Percentiles rank a stretch among this genome's conserved stretches.
These are phyloP conservation scores for Chouioia cunea DNA, from an alignment of 2,888 invertebrate genomes.

Conservation along the genomic window DNA sequence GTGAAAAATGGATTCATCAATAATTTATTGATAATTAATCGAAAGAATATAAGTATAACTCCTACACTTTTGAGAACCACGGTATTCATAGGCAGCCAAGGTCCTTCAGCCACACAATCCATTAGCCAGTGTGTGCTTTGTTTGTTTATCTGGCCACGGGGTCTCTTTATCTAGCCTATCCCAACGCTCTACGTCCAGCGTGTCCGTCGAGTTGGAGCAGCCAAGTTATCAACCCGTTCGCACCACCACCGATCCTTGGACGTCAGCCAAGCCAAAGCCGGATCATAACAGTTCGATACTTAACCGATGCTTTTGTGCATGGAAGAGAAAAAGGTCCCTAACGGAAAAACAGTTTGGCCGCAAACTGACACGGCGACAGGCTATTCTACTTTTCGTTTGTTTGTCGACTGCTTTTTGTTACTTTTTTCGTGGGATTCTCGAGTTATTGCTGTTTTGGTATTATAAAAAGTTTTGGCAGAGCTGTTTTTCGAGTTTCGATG, in stretches of 20 bases:
- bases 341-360: background rate
- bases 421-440: no score
- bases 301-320: conserved; percentile 34
- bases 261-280: conserved; percentile 28
- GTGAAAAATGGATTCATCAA: no score
- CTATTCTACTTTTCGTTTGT: conserved; percentile 14
- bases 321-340: background rate
- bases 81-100: no score
- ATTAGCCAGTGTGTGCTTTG: conserved; percentile 33
- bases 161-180: conserved; percentile 29
- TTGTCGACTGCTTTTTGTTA: background rate
- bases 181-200: conserved; percentile 27
- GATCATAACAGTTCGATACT: conserved; percentile 58
- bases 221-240: conserved; percentile 54
- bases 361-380: conserved; percentile 6
- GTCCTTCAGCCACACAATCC: conserved; percentile 19
- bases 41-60: no score
- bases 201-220: conserved; percentile 49
- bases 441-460: no score
- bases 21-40: no score
- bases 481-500: no score
- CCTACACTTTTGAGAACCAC: no score
- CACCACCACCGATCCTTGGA: conserved; percentile 50
- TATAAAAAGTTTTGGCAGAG: no score
- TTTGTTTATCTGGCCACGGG: conserved; percentile 32